These are phyloP conservation scores for Megaustenia siamemsis DNA, from an alignment of 2,888 invertebrate genomes.

Conservation along the genomic window DNA sequence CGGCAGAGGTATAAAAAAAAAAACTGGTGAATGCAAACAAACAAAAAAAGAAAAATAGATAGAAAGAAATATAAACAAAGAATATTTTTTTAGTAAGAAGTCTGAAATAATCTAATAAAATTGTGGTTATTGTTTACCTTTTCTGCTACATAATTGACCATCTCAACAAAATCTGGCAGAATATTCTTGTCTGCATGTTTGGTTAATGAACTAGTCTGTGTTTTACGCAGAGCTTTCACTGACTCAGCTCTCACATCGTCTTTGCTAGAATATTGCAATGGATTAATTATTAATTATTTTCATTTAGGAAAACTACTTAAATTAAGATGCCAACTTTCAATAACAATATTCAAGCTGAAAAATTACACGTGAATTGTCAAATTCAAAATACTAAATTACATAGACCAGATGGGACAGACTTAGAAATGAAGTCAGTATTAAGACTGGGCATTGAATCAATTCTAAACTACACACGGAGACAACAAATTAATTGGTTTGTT, in stretches of 20 bases:
- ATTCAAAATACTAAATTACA: too few species aligned
- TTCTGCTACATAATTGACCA: constrained; percentile 87
- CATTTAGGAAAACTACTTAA: neutral
- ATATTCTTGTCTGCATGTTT: constrained; percentile 40
- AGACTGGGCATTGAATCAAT: too few species aligned
- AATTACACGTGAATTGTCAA: too few species aligned
- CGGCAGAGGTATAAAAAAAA: neutral
- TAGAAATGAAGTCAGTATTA: too few species aligned
- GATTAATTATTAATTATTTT: neutral
- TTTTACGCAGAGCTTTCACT: constrained; percentile 83
- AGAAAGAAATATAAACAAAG: neutral
- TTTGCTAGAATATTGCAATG: constrained; percentile 82
- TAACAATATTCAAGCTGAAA: neutral
- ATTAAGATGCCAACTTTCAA: neutral
- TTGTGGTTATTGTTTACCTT: constrained; percentile 64
- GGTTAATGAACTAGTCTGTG: constrained; percentile 32
- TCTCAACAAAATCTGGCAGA: constrained; percentile 86
- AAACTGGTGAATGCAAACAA: neutral
- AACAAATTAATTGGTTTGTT: too few species aligned
- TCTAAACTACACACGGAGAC: too few species aligned
- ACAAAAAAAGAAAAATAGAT: neutral
- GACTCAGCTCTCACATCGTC: constrained; percentile 89
- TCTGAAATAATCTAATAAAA: neutral
- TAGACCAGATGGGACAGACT: too few species aligned
- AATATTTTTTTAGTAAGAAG: neutral